Percentiles rank a stretch among this genome's conserved stretches.
Evolutionary conservation across 2,113 vertebrate genomes (phyloP).

Genomic region (Leucopsar rothschildi): DNA sequence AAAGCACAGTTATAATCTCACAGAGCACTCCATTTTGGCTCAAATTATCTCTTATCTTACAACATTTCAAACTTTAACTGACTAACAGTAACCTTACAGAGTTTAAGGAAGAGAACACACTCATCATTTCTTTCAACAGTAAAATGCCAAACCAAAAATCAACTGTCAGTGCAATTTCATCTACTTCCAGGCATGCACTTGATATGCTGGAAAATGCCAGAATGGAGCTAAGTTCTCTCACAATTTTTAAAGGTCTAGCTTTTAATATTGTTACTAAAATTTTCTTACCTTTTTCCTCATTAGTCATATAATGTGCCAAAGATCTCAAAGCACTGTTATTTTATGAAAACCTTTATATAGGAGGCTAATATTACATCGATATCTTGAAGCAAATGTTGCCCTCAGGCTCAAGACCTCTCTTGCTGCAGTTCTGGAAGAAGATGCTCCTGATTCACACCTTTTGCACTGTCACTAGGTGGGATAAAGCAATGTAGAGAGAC

Average conservation of each 20-base stretch:
- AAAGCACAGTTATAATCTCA: not conserved
- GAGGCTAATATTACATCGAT: not conserved
- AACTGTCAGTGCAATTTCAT: not conserved
- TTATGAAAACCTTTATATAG: not conserved
- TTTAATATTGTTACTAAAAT: not conserved
- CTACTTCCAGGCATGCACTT: not conserved
- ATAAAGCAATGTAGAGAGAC: not conserved
- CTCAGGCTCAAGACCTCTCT: not conserved
- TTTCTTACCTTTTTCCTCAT: not conserved
- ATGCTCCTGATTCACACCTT: not conserved
- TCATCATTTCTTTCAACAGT: not conserved
- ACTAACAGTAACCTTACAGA: not conserved
- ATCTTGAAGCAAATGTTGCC: not conserved
- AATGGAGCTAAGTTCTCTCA: not conserved
- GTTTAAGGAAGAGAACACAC: not conserved
- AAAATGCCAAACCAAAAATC: conserved; percentile 5
- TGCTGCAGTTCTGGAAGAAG: not conserved
- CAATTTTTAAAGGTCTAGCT: not conserved
- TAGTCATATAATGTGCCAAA: not conserved
- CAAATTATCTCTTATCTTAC: not conserved
- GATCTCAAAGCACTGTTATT: not conserved
- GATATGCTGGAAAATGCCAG: not conserved
- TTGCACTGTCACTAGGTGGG: not conserved
- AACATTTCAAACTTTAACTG: conserved; percentile 36
- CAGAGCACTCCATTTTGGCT: not conserved